A percentile compares a stretch with the other conserved stretches of the same genome.
Conservation (phyloP, 2,797 vertebrate species). For the Alca torda region DNA sequence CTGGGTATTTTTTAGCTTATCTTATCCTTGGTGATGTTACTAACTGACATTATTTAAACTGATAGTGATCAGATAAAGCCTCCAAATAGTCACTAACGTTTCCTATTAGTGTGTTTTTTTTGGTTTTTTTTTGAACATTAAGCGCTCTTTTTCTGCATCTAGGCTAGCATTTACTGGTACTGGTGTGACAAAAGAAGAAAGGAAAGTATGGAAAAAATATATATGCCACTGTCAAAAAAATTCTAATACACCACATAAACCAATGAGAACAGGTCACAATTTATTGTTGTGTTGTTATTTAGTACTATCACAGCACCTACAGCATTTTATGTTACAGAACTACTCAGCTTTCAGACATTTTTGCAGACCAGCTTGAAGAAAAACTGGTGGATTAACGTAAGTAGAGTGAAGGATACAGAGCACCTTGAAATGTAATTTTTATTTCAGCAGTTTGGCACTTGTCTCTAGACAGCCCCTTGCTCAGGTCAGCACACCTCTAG, state of each 20-base stretch:
- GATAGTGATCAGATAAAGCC: background rate
- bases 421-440: background rate
- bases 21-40: background rate
- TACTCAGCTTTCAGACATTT: background rate
- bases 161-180: background rate
- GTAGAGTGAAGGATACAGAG: background rate
- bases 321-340: background rate
- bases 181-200: background rate
- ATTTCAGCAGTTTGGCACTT: background rate
- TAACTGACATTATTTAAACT: background rate
- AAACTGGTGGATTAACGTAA: background rate
- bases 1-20: background rate
- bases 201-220: background rate
- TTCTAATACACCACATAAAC: background rate
- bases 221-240: background rate
- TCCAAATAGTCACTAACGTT: background rate
- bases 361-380: background rate
- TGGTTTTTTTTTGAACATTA: background rate
- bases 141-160: background rate
- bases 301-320: background rate
- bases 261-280: background rate
- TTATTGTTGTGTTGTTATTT: background rate
- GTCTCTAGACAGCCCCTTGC: background rate
- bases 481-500: background rate
- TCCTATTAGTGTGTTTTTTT: fast-evolving